Evolutionary conservation across 2,888 invertebrate species (phyloP).

Genomic region (Silvanus unidentatus): DNA sequence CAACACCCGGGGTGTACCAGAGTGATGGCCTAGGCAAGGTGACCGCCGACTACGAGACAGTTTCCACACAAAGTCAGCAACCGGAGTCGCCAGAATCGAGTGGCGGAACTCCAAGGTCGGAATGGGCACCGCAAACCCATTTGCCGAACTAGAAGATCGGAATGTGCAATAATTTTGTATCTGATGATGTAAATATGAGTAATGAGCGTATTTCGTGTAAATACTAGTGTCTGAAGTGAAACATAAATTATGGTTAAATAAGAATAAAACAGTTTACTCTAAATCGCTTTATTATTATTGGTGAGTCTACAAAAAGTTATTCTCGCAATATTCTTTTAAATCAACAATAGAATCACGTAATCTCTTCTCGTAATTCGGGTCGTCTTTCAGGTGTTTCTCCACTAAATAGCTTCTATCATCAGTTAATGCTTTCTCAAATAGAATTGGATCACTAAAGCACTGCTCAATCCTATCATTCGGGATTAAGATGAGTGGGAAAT

Average conservation of each 20-base stretch:
- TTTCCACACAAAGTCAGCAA: slow-evolving; percentile 16
- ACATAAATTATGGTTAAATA: too few species aligned
- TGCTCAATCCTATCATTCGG: slow-evolving; percentile 23
- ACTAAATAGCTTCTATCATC: slow-evolving; percentile 34
- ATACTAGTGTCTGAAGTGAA: too few species aligned
- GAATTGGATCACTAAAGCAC: slow-evolving; percentile 26
- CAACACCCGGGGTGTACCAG: slow-evolving; percentile 32
- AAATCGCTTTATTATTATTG: background rate
- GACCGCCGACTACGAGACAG: slow-evolving; percentile 21
- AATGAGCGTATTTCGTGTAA: too few species aligned
- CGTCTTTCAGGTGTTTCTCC: slow-evolving; percentile 25
- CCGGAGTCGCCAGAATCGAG: slow-evolving; percentile 32
- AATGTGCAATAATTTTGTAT: too few species aligned
- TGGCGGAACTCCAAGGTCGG: slow-evolving; percentile 33
- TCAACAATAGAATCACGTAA: slow-evolving; percentile 29
- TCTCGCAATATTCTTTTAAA: slow-evolving; percentile 31
- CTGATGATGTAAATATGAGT: too few species aligned
- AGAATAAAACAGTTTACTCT: too few species aligned
- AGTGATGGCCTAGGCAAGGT: slow-evolving; percentile 32
- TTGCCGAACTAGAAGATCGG: slow-evolving; percentile 14
- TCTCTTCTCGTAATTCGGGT: slow-evolving; percentile 25
- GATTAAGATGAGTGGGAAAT: slow-evolving; percentile 34
- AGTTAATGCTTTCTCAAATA: slow-evolving; percentile 25
- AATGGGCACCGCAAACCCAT: slow-evolving; percentile 36
- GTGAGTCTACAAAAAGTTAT: background rate